A percentile compares a stretch with the other conserved stretches of the same genome.
Conservation (phyloP, 2,797 vertebrate genomes). For the Pristis pectinata region DNA sequence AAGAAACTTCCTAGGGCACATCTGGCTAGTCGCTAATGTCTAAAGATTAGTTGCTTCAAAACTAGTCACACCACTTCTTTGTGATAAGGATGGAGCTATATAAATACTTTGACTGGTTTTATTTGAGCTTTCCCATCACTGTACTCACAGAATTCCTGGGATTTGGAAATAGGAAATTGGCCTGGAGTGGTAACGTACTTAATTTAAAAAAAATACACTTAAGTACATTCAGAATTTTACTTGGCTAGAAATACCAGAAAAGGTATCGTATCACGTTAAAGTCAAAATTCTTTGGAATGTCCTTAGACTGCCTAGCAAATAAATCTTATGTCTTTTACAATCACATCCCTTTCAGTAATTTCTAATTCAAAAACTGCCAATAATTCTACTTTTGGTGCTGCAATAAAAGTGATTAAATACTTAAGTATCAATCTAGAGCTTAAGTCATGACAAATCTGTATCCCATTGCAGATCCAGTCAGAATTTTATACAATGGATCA, state of each 20-base stretch:
- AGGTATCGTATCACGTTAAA: background rate
- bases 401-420: background rate
- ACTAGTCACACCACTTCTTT: background rate
- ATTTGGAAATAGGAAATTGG: background rate
- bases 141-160: background rate
- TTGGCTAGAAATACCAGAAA: background rate
- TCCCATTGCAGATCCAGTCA: background rate
- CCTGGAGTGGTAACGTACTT: background rate
- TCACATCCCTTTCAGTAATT: conserved; percentile 2
- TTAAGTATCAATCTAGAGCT: background rate
- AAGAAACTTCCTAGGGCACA: background rate
- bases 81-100: background rate
- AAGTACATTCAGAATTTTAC: background rate
- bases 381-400: background rate
- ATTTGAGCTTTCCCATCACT: background rate
- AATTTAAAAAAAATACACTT: background rate
- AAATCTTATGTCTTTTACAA: background rate
- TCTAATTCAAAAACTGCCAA: background rate
- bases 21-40: background rate
- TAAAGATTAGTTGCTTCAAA: background rate
- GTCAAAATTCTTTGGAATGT: background rate
- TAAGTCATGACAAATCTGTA: background rate
- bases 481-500: background rate
- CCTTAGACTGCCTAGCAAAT: background rate
- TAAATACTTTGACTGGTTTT: background rate